These are phyloP conservation scores for Brachymystax lenok DNA, from an alignment of 2,797 vertebrate genomes.

Conservation along the genomic window DNA sequence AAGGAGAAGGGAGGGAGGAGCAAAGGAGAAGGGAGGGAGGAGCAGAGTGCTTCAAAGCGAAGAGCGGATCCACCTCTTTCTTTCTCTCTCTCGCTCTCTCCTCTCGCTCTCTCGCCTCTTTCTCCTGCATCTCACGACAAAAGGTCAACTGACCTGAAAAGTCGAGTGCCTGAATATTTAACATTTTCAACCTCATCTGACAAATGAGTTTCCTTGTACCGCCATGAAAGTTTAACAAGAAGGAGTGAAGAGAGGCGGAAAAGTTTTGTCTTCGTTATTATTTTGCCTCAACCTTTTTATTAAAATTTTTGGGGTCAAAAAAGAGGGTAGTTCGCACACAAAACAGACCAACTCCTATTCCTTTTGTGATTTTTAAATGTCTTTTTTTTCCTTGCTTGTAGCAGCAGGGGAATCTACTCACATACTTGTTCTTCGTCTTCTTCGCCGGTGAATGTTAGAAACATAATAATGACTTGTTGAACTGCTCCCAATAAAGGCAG, in stretches of 20 bases:
- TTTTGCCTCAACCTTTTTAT: slow-evolving; percentile 41
- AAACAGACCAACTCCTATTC: not conserved
- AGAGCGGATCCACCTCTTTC: slow-evolving; percentile 40
- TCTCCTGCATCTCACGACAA: slow-evolving; percentile 42
- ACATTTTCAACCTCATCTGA: slow-evolving; percentile 57
- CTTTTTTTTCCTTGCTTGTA: not conserved
- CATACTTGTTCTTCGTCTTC: slow-evolving; percentile 10
- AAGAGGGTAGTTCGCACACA: not conserved
- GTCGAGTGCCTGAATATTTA: slow-evolving; percentile 71
- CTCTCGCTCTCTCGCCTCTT: not conserved
- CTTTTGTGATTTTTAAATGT: not conserved
- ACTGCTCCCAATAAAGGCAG: slow-evolving; percentile 52
- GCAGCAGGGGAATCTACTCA: not conserved
- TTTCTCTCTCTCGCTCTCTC: slow-evolving; percentile 27
- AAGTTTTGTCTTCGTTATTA: slow-evolving; percentile 41
- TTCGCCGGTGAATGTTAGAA: slow-evolving; percentile 25
- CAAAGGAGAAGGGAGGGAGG: slow-evolving; percentile 42
- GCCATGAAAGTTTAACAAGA: slow-evolving; percentile 56
- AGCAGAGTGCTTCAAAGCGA: slow-evolving; percentile 69
- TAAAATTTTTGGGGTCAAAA: slow-evolving; percentile 30
- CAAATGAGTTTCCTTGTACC: slow-evolving; percentile 61
- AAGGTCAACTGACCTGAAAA: slow-evolving; percentile 85
- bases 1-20: slow-evolving; percentile 37
- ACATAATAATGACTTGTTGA: slow-evolving; percentile 22
- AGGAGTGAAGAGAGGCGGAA: slow-evolving; percentile 41